Conservation (phyloP, 2,888 invertebrate genomes). For the Caenorhabditis macrosperma region DNA sequence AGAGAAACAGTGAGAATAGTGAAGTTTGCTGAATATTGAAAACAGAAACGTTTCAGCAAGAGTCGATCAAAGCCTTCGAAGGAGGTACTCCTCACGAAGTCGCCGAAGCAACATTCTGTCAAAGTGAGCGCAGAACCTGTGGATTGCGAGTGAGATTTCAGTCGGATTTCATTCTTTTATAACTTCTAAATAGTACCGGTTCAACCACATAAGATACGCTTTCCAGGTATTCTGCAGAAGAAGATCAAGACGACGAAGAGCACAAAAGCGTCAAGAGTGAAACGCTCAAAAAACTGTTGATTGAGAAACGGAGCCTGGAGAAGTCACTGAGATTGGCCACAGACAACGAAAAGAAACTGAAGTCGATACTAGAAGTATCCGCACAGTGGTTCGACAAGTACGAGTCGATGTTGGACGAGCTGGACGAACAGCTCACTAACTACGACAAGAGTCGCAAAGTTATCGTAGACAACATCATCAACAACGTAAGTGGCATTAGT, state of each 20-base stretch:
- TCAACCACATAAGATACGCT: no score
- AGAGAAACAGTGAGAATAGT: conserved; percentile 11
- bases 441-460: conserved; percentile 16
- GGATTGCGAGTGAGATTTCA: conserved; percentile 34
- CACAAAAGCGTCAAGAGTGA: conserved; percentile 28
- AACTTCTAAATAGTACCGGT: neutral
- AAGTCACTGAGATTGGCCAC: conserved; percentile 12
- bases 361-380: conserved; percentile 5
- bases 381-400: conserved; percentile 27
- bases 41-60: no score
- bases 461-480: conserved; percentile 6
- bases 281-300: conserved; percentile 13
- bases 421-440: conserved; percentile 21
- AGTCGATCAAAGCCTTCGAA: conserved; percentile 15
- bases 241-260: conserved; percentile 40
- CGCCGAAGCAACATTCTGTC: neutral
- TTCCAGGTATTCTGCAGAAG: conserved; percentile 34
- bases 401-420: conserved; percentile 20
- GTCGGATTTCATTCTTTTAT: neutral
- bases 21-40: no score
- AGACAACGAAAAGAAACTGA: conserved; percentile 51
- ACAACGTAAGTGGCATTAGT: conserved; percentile 14
- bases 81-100: neutral
- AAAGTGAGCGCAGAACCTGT: conserved; percentile 25
- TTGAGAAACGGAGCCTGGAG: conserved; percentile 9